These are phyloP conservation scores for Ornithoptera priamus DNA, from an alignment of 2,888 invertebrate species.

Conservation along the genomic window DNA sequence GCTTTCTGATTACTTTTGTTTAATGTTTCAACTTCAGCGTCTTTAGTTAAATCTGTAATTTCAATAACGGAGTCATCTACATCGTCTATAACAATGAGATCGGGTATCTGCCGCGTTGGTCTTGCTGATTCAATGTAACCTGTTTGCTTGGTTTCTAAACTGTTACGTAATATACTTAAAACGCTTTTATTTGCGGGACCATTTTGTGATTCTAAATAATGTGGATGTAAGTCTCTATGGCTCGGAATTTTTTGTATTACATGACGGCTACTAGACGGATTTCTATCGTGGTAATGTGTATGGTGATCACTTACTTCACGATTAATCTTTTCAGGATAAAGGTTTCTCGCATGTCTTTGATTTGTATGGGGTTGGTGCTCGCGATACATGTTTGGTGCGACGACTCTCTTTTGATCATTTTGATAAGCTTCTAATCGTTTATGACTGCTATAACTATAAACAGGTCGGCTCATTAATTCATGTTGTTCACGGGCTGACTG, in stretches of 20 bases:
- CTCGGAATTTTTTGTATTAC: slow-evolving; percentile 67
- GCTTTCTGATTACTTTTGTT: slow-evolving; percentile 44
- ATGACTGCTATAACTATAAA: slow-evolving; percentile 69
- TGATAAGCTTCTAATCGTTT: slow-evolving; percentile 70
- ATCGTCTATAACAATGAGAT: slow-evolving; percentile 75
- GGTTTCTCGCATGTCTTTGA: slow-evolving; percentile 55
- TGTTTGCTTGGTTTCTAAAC: slow-evolving; percentile 83
- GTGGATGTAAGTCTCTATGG: slow-evolving; percentile 60
- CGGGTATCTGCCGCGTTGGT: slow-evolving; percentile 67
- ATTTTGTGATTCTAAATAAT: slow-evolving; percentile 56
- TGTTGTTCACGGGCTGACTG: slow-evolving; percentile 66
- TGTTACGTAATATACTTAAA: slow-evolving; percentile 85
- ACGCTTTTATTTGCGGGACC: slow-evolving; percentile 85
- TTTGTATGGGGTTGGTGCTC: slow-evolving; percentile 54
- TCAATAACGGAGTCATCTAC: slow-evolving; percentile 73
- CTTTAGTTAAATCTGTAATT: slow-evolving; percentile 70
- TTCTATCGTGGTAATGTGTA: slow-evolving; percentile 60
- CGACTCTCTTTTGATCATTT: slow-evolving; percentile 63
- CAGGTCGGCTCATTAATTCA: slow-evolving; percentile 68
- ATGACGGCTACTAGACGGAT: slow-evolving; percentile 54
- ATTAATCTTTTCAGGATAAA: slow-evolving; percentile 51
- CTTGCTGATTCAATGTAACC: slow-evolving; percentile 77
- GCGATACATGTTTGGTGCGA: slow-evolving; percentile 50
- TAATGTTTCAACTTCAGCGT: slow-evolving; percentile 50
- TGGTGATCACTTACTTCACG: slow-evolving; percentile 63